Base-by-base conservation (phyloP, 1,140 invertebrate species). In the Oscheius sp. region DNA sequence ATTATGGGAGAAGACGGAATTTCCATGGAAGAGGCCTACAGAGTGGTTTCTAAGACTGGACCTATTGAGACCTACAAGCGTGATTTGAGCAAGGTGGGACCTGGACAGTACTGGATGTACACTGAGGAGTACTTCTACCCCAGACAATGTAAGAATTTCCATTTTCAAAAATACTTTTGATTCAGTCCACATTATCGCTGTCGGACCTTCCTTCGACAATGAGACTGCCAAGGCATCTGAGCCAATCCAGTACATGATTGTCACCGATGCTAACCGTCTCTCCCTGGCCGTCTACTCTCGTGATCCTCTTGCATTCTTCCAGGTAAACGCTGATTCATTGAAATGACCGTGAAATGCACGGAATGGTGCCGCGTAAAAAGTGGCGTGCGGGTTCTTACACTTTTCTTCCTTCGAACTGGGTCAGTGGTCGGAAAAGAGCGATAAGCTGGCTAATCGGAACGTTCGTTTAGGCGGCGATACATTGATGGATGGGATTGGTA, bases 41-140 rank as follows among this genome's bases (percentile, higher is more conserved):
- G 82, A 72, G 74, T 75, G 7, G 72, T 77, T n/a, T 77, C 83
- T 15, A 83, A 83, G 67, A 79, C 81, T 55, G 82, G 82, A 3
- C 82, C 79, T 20, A 82, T 83, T 45, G 82, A 83, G 62, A 84
- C 83, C 13, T 83, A 83, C 68, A 83, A 83, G 67, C 58, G 82
- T 23, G 82, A 83, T 62, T 63, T 83, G 74, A 84, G 83, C 74
- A 84, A 83, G 67, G 81, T 84, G 32, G 82, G 83, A 35, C 74
- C 79, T 32, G 82, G 82, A 61, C 78, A 84, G 63, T 83, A 84
- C 63, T 83, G 83, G 82, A 83, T 83, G 82, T 83, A 83, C 66
- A 83, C 82, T 32, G 82, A 83, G 72, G 82, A 83, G 61, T 83
- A 83, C 65, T 83, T 83, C 74, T 83, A 83, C 68, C 82, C 82